Percentiles rank a stretch among this genome's conserved stretches.
Conservation (phyloP, 2,113 vertebrate genomes). For the Rhegmatorhina hoffmannsi region DNA sequence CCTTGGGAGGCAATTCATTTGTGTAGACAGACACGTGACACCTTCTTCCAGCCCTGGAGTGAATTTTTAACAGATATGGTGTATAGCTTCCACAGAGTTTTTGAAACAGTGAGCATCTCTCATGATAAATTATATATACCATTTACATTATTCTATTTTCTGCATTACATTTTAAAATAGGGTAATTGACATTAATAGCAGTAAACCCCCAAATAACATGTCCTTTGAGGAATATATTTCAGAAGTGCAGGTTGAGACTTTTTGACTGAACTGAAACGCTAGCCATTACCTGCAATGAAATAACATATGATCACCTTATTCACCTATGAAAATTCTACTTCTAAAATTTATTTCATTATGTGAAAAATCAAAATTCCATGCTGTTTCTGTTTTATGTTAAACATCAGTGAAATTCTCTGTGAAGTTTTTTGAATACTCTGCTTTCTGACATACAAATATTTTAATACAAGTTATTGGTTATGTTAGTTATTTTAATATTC, state of each 20-base stretch:
- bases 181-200: neutral
- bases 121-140: neutral
- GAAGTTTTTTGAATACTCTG: neutral
- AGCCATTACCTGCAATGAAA: neutral
- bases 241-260: neutral
- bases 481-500: fast-evolving
- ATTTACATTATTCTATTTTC: neutral
- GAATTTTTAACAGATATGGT: neutral
- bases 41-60: neutral
- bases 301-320: neutral
- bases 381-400: neutral
- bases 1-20: neutral
- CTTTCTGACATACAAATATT: neutral
- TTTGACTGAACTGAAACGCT: neutral
- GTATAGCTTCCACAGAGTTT: neutral
- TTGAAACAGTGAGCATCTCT: neutral
- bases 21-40: neutral
- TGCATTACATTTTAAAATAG: neutral
- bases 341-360: neutral
- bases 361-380: neutral
- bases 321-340: neutral
- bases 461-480: neutral
- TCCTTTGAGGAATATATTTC: neutral
- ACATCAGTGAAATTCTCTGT: neutral
- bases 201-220: neutral